Evolutionary conservation across 2,888 invertebrate species (phyloP).

Genomic region (Lycaena phlaeas): DNA sequence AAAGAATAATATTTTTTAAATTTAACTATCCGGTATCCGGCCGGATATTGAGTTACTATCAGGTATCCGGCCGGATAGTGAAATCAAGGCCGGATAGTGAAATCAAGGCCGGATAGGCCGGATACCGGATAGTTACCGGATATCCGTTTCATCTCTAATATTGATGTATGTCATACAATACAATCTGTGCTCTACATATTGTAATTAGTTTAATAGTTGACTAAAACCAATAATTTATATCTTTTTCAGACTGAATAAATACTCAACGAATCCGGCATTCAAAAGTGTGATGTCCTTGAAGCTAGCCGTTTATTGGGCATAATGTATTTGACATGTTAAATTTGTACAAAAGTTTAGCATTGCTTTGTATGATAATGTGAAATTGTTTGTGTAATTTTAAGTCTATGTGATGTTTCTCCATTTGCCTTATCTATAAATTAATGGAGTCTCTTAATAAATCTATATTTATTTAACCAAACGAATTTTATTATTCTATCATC

Average conservation of each 20-base stretch:
- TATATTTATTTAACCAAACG: slow-evolving; percentile 34
- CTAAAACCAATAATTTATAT: slow-evolving; percentile 11
- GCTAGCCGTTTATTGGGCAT: background rate
- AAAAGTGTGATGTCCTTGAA: slow-evolving; percentile 1
- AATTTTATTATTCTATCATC: slow-evolving; percentile 11
- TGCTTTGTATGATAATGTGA: background rate
- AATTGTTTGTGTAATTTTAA: slow-evolving; percentile 6
- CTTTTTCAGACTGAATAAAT: slow-evolving; percentile 40
- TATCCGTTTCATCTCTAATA: too few relatives aligned
- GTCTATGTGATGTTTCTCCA: slow-evolving; percentile 1
- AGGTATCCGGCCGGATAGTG: too few relatives aligned
- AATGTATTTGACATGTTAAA: slow-evolving; percentile 14
- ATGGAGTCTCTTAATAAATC: slow-evolving; percentile 44
- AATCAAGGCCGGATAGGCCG: too few relatives aligned
- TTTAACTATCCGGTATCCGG: too few relatives aligned
- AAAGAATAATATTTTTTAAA: too few relatives aligned
- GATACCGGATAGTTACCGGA: too few relatives aligned
- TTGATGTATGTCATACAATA: too few relatives aligned
- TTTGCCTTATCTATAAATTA: slow-evolving; percentile 23
- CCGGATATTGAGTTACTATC: too few relatives aligned
- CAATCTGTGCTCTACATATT: too few relatives aligned
- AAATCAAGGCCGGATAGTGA: too few relatives aligned
- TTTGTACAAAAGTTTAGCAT: slow-evolving; percentile 10
- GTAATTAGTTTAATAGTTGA: too few relatives aligned
- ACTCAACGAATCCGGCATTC: background rate